phyloP scores from a whole-genome alignment of 2,797 vertebrate genomes.

The Ptychadena robeensis region DNA sequence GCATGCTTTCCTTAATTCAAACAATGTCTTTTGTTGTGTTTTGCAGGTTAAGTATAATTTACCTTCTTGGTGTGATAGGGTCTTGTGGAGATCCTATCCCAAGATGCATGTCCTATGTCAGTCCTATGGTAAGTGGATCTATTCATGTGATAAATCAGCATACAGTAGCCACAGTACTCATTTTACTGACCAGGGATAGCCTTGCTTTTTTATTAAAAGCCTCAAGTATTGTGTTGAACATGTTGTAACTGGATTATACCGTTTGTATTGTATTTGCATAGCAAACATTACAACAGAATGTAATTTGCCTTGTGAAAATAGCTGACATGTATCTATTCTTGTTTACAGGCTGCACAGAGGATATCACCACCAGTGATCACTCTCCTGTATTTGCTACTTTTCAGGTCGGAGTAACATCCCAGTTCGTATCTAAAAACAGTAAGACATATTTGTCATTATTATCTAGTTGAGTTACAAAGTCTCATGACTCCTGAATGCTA shows the following conservation, averaged over 20 bases:
- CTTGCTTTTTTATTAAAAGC: no score
- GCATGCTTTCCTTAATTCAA: no score
- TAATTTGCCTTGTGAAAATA: background rate
- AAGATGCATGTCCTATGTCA: slow-evolving; percentile 93
- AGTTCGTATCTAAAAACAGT: slow-evolving; percentile 98
- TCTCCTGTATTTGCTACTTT: slow-evolving; percentile 96
- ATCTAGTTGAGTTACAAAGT: no score
- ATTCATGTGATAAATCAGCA: no score
- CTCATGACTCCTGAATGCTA: no score
- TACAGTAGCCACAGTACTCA: no score
- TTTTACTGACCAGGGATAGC: no score
- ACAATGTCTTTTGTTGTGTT: slow-evolving; percentile 3
- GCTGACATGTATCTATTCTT: background rate
- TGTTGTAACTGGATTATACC: no score
- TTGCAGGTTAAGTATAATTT: slow-evolving; percentile 95
- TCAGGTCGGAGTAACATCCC: slow-evolving; percentile 94
- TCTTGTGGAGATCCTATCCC: slow-evolving; percentile 95
- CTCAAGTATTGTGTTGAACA: no score
- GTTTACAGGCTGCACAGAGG: slow-evolving; percentile 79
- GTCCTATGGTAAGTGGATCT: slow-evolving; percentile 86
- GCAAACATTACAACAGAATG: no score
- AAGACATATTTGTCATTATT: slow-evolving; percentile 56
- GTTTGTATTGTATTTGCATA: no score
- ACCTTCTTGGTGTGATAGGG: slow-evolving; percentile 97
- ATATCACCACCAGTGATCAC: slow-evolving; percentile 96